Base-by-base conservation (phyloP, 2,113 vertebrate genomes). In the Brachyhypopomus gauderio region DNA sequence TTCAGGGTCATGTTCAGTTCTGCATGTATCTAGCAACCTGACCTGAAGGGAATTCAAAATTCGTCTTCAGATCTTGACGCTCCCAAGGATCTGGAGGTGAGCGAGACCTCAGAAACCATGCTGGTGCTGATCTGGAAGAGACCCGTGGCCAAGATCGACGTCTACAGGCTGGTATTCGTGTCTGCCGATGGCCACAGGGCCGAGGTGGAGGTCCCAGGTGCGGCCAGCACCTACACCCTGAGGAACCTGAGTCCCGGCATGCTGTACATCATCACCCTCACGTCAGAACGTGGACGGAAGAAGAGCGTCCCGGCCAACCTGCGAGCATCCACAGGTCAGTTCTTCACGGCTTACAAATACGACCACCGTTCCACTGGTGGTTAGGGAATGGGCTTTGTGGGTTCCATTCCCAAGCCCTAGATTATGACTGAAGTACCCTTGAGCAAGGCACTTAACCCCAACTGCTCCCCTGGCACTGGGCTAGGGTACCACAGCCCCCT, bases 81-180 rank as follows among this genome's bases (percentile, higher is more conserved):
- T 23, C 97, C 98, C 73, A 98, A 92, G 83, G 95, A 96, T 52
- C 86, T 99, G 86, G 90, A 89, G n/a, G 93, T 95, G 22, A 91
- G 86, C 0, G 92, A 94, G 52, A 91, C 92, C 41, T 94, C 93
- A 0, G 97, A 97, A 84, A 96, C 91, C 83, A 95, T 94, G 0
- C 60, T 99, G 72, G 83, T 90, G 36, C 86, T 99, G 41, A 88
- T 87, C 79, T 99, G 98, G 98, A 96, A 86, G 58, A 91, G 90
- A 2, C 96, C 98, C 0, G 55, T 92, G 82, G 95, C 98, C 84
- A 98, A 97, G 83, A 92, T 98, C 36, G 96, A 98, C 81, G 91
- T 85, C 38, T 99, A 97, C 83, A 92, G 91, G 38, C 93, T 99
- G 9, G 88, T 84, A 19, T 94, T 94, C 0, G 19, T 90, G 1